Base-by-base conservation (phyloP, 2,797 vertebrate genomes). In the Tapera naevia region DNA sequence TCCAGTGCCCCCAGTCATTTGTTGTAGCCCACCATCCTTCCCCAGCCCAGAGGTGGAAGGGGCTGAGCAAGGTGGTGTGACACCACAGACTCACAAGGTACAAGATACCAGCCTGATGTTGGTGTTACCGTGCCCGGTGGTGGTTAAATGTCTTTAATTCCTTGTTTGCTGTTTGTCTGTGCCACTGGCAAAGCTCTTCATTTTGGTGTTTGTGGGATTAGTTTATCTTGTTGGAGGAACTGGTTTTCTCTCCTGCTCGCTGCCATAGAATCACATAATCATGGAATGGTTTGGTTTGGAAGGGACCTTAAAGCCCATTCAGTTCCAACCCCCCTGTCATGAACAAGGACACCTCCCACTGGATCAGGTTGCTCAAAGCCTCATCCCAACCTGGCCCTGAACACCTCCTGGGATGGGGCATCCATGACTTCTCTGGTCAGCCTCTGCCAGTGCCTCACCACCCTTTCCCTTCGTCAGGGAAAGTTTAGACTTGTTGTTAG, bases 31-130 rank as follows among this genome's bases (percentile, higher is more conserved):
- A 53, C 41, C 32, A 30, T 5, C 58, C 27, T 67, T 53, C 48
- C 39, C 2, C 4, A 6, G 50, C 48, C 66, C 0, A 0, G 32
- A 0, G 1, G 45, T 10, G 35, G 61, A 56, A 60, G 46, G 28
- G 41, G 22, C 57, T 33, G 67, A 24, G n/a, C 0, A 4, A 39
- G 45, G 48, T 60, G 73, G 12, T 32, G 45, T 46, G 46, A 21
- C 24, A 24, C 22, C 21, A 6, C 6, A 46, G 22, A 2, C 74
- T 61, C 62, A 5, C 4, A 3, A 9, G 11, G 43, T 5, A 0
- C 0, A 2, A 2, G 33, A 1, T 21, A 7, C 8, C 25, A 27
- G 32, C 25, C 41, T 25, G 25, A 1, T 8, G 2, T 0, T 2
- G 5, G 32, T 17, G 1, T 24, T 46, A 1, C 0, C 2, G 0